Conservation (phyloP, 2,113 vertebrate species). For the Pogona vitticeps region DNA sequence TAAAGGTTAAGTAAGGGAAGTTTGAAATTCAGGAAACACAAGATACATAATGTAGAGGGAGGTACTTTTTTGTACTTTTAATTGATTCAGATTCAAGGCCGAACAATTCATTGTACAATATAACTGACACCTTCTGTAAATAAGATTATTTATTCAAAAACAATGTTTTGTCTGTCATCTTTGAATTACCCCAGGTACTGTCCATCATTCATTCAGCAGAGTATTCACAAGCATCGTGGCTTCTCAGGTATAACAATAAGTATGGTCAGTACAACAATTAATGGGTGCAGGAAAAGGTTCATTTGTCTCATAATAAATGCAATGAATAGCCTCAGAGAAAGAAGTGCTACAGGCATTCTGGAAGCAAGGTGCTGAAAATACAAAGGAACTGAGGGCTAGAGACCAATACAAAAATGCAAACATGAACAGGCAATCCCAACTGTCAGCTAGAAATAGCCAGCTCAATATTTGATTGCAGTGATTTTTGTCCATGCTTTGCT, state of each 20-base stretch:
- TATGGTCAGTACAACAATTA: not conserved
- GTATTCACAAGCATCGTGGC: not conserved
- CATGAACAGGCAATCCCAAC: not conserved
- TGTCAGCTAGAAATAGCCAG: not conserved
- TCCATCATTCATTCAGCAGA: not conserved
- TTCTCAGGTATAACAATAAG: not conserved
- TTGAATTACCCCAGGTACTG: not conserved
- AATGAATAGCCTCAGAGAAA: not conserved
- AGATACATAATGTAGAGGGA: not conserved
- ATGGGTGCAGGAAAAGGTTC: not conserved
- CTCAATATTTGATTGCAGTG: not conserved
- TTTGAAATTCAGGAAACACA: not conserved
- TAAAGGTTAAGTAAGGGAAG: constrained; percentile 32
- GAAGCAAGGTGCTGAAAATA: not conserved
- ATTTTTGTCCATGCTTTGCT: not conserved
- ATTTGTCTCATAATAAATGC: not conserved
- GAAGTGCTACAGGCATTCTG: not conserved
- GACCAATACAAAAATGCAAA: not conserved
- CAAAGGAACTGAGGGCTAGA: not conserved
- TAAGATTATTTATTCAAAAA: no score
- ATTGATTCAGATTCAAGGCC: not conserved
- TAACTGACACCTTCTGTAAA: not conserved
- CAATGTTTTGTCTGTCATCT: not conserved
- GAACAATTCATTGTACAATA: not conserved
- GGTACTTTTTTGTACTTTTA: not conserved